A percentile compares a stretch with the other conserved stretches of the same genome.
Conservation (phyloP, 2,888 invertebrate genomes). For the Lithophane semibrunnea region DNA sequence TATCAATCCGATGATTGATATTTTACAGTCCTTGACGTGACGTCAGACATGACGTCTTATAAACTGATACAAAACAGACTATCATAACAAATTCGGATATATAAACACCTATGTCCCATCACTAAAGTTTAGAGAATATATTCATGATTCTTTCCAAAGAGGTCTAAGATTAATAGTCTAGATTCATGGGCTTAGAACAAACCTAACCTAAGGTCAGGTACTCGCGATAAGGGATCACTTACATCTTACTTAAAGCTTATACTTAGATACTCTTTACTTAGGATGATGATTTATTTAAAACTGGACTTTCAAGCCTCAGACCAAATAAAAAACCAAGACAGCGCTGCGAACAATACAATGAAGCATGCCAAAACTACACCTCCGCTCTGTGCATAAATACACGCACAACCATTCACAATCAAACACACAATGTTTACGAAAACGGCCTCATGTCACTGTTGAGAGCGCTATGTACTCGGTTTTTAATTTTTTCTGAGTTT, state of each 20-base stretch:
- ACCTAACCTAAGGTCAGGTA: constrained; percentile 14
- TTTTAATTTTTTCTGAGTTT: neutral
- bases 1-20: neutral
- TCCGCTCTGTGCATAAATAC: too few relatives aligned
- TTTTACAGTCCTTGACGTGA: too few relatives aligned
- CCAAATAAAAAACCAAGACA: too few relatives aligned
- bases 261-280: constrained; percentile 20
- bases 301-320: neutral
- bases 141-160: constrained; percentile 14
- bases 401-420: too few relatives aligned
- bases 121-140: constrained; percentile 4
- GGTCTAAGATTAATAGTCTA: constrained; percentile 28
- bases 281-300: constrained; percentile 4
- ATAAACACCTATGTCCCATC: neutral
- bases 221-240: constrained; percentile 23
- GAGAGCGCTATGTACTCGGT: too few relatives aligned
- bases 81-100: neutral
- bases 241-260: neutral
- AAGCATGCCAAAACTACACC: too few relatives aligned
- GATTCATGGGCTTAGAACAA: constrained; percentile 38
- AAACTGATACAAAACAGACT: neutral
- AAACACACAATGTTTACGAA: too few relatives aligned
- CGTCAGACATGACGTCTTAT: too few relatives aligned
- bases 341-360: too few relatives aligned
- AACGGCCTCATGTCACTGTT: too few relatives aligned